A percentile compares a stretch with the other conserved stretches of the same genome.
Evolutionary conservation across 2,888 invertebrate genomes (phyloP).

Genomic region (Sericinus montela): DNA sequence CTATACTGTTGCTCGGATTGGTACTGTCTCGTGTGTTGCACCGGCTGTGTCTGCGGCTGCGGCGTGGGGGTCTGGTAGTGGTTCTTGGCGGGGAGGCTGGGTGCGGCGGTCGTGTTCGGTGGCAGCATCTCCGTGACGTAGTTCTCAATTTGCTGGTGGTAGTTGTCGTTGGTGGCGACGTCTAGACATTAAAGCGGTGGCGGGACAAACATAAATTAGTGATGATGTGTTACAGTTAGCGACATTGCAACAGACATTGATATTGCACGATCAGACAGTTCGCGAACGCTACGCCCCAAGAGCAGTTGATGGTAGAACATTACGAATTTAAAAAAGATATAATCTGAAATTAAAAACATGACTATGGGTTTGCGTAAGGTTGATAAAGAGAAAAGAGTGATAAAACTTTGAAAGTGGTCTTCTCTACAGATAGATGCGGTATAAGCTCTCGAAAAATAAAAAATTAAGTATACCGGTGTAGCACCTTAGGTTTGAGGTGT

Average conservation of each 20-base stretch:
- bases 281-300: neutral
- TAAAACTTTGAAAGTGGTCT: no score
- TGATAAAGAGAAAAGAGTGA: no score
- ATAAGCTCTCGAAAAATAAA: no score
- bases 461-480: no score
- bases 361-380: no score
- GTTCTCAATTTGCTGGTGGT: constrained; percentile 71
- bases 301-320: no score
- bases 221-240: constrained; percentile 26
- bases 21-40: constrained; percentile 26
- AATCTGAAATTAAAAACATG: no score
- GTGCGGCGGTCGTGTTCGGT: constrained; percentile 45
- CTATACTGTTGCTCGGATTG: constrained; percentile 27
- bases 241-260: constrained; percentile 3
- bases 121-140: constrained; percentile 71
- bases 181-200: constrained; percentile 35
- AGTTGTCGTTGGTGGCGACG: constrained; percentile 60
- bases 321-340: neutral
- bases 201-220: constrained; percentile 37
- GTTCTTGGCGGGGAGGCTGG: constrained; percentile 58
- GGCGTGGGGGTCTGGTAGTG: constrained; percentile 58
- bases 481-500: no score
- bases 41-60: constrained; percentile 28
- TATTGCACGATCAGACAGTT: constrained; percentile 4
- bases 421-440: no score